These are phyloP conservation scores for Campaea margaritaria DNA, from an alignment of 2,888 invertebrate species.

Conservation along the genomic window DNA sequence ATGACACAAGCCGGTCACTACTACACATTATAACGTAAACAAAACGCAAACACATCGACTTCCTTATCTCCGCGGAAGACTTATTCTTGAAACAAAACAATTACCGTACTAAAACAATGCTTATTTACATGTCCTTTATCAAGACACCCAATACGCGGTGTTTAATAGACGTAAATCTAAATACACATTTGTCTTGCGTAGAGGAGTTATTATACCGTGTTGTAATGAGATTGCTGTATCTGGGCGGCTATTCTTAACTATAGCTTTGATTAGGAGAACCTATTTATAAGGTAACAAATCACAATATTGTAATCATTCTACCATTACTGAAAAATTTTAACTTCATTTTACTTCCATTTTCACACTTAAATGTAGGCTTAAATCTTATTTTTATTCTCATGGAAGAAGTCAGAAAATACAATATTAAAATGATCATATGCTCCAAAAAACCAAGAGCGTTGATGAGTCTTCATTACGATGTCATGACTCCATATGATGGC, in stretches of 20 bases:
- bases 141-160: neutral
- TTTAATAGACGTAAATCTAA: slow-evolving; percentile 6
- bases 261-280: no score
- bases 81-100: slow-evolving; percentile 52
- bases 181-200: neutral
- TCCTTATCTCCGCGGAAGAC: slow-evolving; percentile 73
- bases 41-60: slow-evolving; percentile 54
- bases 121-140: slow-evolving; percentile 25
- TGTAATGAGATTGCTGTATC: neutral
- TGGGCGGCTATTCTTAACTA: no score
- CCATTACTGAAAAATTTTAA: no score
- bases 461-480: slow-evolving; percentile 29
- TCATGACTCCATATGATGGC: slow-evolving; percentile 32
- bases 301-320: no score
- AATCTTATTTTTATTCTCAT: no score
- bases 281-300: no score
- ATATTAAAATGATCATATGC: slow-evolving; percentile 6
- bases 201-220: neutral
- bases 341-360: no score
- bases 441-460: slow-evolving; percentile 23
- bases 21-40: slow-evolving; percentile 52
- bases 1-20: slow-evolving; percentile 49
- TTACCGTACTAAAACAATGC: slow-evolving; percentile 38
- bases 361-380: no score
- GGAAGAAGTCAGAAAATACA: neutral